phyloP scores from a whole-genome alignment of 1,140 invertebrate species.

The Sminthurides bifidus region DNA sequence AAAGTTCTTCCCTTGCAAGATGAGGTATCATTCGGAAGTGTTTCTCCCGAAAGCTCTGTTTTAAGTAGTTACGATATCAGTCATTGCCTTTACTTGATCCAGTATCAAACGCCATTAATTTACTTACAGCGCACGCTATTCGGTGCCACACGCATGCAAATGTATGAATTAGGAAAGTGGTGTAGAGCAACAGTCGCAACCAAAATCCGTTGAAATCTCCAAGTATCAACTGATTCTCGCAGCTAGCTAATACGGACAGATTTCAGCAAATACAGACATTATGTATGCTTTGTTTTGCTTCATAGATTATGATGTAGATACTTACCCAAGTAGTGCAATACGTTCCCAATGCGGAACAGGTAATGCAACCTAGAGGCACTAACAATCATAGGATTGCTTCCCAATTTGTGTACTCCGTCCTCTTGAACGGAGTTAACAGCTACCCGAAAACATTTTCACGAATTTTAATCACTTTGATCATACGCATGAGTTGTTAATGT shows the following conservation, averaged over 20 bases:
- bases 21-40: constrained; percentile 24
- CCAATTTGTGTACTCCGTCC: not conserved
- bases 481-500: too few relatives aligned
- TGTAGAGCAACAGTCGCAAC: constrained; percentile 10
- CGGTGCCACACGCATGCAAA: constrained; percentile 25
- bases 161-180: constrained; percentile 18
- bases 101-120: not conserved
- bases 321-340: constrained; percentile 15
- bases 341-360: constrained; percentile 18
- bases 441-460: not conserved
- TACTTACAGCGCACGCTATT: constrained; percentile 20
- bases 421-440: not conserved
- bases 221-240: constrained; percentile 11
- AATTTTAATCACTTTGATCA: too few relatives aligned
- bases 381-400: constrained; percentile 3
- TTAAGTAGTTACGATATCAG: constrained; percentile 2
- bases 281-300: not conserved
- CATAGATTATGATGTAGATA: not conserved
- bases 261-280: not conserved
- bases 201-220: constrained; percentile 25
- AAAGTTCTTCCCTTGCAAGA: constrained; percentile 20
- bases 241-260: not conserved
- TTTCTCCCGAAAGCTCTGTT: constrained; percentile 7
- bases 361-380: constrained; percentile 21
- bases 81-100: constrained; percentile 5